Base-by-base conservation (phyloP, 2,888 invertebrate genomes). In the Eulithis testata region DNA sequence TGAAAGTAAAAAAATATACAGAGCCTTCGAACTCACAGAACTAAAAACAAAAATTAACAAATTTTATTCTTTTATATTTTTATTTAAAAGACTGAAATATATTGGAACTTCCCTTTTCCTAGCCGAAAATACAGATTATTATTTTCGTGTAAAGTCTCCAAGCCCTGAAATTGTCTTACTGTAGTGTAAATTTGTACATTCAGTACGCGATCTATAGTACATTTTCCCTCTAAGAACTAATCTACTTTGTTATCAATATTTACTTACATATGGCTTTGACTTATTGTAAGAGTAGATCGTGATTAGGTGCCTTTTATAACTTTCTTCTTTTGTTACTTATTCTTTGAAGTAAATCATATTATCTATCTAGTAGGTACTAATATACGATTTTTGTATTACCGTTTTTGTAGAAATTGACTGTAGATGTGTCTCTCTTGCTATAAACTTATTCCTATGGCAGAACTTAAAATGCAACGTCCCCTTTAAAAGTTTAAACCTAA, bases 191-290 rank as follows among this genome's bases (percentile, higher is more conserved):
- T n/a, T n/a, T n/a, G 31, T 31, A 31, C 31, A 11, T 40, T 40
- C 6, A 47, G n/a, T 40, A 27, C 4, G 11, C 27, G 37, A 50
- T 27, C 50, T 50, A 14, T 27, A 43, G 43, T 31, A 27, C 12
- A 51, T 51, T 44, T 59, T 37, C 8, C 7, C 61, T 65, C 65
- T 50, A 27, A 21, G 53, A 43, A 60, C 40, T 40, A 63, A 65
- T 66, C 47, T 63, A 73, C 69, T 69, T 71, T 70, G 69, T 63
- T 73, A 71, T 71, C 69, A 71, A 73, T 73, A 73, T 73, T 73
- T 68, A 69, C 68, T 69, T 60, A 68, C 68, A 64, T 31, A 31
- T 62, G 70, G 63, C 65, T 66, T 66, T 66, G 66, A 66, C 62
- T 66, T 66, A 66, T 66, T 66, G 66, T 66, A n/a, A 31, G 59